phyloP scores from a whole-genome alignment of 2,113 vertebrate species.

The Rhinoderma darwinii region DNA sequence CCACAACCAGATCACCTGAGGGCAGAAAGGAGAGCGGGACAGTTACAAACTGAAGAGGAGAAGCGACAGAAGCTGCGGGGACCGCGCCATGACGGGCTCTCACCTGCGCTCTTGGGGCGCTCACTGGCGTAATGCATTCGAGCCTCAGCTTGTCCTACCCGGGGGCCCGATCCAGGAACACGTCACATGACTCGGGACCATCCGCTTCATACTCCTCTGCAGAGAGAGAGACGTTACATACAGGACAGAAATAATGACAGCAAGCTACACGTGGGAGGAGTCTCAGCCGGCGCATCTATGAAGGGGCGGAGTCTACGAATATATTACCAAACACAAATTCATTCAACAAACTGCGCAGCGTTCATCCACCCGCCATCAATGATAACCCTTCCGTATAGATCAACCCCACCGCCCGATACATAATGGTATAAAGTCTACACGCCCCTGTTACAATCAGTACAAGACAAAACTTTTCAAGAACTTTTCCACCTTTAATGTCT shows the following conservation, averaged over 20 bases:
- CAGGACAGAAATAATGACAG: not conserved
- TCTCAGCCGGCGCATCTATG: no score
- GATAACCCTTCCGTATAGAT: no score
- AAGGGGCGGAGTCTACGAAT: not conserved
- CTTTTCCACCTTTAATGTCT: no score
- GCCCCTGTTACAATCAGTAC: no score
- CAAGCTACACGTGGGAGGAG: not conserved
- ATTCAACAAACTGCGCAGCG: no score
- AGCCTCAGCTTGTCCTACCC: slow-evolving; percentile 67
- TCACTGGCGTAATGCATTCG: slow-evolving; percentile 73
- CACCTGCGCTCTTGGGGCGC: slow-evolving; percentile 86
- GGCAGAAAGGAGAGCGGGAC: slow-evolving; percentile 35
- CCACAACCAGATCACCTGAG: slow-evolving; percentile 69
- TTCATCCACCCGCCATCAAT: no score
- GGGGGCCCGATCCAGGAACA: slow-evolving; percentile 55
- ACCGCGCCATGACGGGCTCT: slow-evolving; percentile 58
- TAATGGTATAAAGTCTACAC: no score
- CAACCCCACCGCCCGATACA: no score
- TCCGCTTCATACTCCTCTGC: slow-evolving; percentile 17
- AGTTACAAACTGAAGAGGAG: slow-evolving; percentile 13
- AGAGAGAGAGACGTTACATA: not conserved
- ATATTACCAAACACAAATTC: no score
- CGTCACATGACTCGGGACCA: slow-evolving; percentile 34
- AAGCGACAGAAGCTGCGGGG: not conserved
- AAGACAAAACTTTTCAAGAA: no score